phyloP scores from a whole-genome alignment of 2,113 vertebrate species.

The Nothoprocta perdicaria region DNA sequence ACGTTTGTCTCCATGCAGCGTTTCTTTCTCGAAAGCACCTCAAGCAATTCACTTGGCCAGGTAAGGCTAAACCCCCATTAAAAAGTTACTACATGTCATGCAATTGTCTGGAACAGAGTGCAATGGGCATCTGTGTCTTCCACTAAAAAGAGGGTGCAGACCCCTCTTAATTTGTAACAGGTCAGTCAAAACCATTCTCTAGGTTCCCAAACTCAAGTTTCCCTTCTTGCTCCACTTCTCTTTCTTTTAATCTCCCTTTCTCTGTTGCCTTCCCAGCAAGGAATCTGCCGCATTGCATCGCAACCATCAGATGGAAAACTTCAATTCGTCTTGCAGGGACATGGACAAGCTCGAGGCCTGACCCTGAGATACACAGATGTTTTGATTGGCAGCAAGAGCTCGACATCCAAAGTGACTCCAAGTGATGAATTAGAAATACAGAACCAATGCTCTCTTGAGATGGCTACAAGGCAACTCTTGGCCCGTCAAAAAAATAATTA shows the following conservation, averaged over 20 bases:
- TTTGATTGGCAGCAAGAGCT: background rate
- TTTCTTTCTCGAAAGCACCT: conserved; percentile 1
- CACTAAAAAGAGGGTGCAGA: background rate
- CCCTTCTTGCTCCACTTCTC: background rate
- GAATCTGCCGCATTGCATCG: background rate
- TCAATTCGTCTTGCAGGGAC: background rate
- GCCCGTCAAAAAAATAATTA: conserved; percentile 17
- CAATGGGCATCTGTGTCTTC: background rate
- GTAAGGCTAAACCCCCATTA: background rate
- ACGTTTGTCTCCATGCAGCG: background rate
- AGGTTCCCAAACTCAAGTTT: background rate
- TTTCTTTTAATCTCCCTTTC: background rate
- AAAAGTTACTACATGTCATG: background rate
- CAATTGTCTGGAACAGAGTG: background rate
- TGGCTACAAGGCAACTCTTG: conserved; percentile 15
- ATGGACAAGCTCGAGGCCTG: background rate
- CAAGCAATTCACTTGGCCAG: background rate
- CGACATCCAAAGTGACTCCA: background rate
- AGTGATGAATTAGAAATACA: background rate
- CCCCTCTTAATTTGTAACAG: accelerated
- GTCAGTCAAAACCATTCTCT: background rate
- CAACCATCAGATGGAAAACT: conserved; percentile 8
- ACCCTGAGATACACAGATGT: background rate
- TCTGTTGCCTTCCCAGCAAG: background rate
- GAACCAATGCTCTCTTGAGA: background rate